These are phyloP conservation scores for Glaucidium brasilianum DNA, from an alignment of 2,113 vertebrate genomes.

Conservation along the genomic window DNA sequence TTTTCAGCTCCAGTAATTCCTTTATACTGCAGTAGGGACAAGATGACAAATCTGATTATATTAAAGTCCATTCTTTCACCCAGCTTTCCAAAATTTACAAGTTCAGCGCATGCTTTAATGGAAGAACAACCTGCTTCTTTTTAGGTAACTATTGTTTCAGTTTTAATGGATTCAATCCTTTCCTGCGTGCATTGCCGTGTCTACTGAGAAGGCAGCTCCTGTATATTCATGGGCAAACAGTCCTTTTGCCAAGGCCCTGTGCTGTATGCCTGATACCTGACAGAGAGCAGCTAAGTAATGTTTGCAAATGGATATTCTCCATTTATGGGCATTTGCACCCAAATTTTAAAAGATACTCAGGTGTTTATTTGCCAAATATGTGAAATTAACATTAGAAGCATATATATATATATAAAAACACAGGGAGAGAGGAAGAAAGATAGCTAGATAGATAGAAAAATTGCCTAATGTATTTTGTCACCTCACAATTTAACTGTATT, in stretches of 20 bases:
- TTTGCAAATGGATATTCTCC: not conserved
- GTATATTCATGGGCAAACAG: not conserved
- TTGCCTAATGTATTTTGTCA: not conserved
- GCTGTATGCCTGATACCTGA: not conserved
- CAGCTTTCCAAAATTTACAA: constrained; percentile 6
- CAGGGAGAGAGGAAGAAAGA: not conserved
- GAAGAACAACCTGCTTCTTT: not conserved
- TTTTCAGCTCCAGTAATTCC: constrained; percentile 17
- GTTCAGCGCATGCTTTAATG: not conserved
- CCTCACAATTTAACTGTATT: constrained; percentile 10
- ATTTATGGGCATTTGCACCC: not conserved
- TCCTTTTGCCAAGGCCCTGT: not conserved
- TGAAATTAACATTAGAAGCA: not conserved
- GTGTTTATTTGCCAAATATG: not conserved
- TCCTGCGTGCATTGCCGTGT: not conserved
- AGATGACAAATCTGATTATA: constrained; percentile 1
- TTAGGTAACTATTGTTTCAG: not conserved
- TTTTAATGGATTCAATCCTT: constrained; percentile 1
- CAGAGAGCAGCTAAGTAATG: not conserved
- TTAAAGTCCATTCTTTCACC: not conserved
- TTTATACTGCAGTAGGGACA: not conserved
- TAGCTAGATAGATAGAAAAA: not conserved
- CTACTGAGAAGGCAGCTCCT: not conserved
- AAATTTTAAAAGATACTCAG: not conserved
- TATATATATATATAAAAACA: rapidly evolving